Percentiles rank a stretch among this genome's conserved stretches.
Conservation (phyloP, 2,113 vertebrate species). For the Eurypyga helias region DNA sequence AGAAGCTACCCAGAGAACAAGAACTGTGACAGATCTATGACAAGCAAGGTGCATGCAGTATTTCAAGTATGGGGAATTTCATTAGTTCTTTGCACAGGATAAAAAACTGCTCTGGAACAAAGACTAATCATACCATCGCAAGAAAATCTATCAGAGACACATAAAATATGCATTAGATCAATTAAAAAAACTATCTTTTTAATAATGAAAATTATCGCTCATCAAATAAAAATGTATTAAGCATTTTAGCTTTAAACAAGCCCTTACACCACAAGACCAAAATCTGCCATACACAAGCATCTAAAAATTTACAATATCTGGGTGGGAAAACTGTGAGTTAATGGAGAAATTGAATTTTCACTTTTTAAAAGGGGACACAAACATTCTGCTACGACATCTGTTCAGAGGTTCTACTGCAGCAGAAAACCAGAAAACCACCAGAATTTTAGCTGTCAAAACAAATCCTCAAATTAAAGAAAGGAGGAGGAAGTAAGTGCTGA, state of each 20-base stretch:
- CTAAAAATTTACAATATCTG: neutral
- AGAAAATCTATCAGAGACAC: neutral
- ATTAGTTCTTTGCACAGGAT: neutral
- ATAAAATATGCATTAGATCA: neutral
- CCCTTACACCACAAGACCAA: neutral
- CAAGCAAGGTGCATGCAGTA: neutral
- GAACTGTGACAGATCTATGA: neutral
- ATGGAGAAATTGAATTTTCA: constrained; percentile 33
- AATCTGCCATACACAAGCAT: neutral
- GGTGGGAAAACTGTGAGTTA: constrained; percentile 28
- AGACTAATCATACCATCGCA: neutral
- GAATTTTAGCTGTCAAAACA: constrained; percentile 73
- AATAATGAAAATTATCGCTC: neutral
- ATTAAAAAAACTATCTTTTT: neutral
- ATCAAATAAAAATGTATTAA: neutral
- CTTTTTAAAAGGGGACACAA: constrained; percentile 56
- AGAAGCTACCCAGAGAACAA: neutral
- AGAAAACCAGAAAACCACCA: constrained; percentile 58
- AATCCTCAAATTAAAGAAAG: constrained; percentile 46
- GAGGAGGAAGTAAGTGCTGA: constrained; percentile 45
- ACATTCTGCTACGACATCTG: constrained; percentile 68
- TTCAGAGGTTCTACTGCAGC: constrained; percentile 56
- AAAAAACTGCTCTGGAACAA: neutral
- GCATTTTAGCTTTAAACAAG: neutral
- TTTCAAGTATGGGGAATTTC: neutral